Conservation (phyloP, 2,797 vertebrate genomes). For the Sebastes paucispinis region DNA sequence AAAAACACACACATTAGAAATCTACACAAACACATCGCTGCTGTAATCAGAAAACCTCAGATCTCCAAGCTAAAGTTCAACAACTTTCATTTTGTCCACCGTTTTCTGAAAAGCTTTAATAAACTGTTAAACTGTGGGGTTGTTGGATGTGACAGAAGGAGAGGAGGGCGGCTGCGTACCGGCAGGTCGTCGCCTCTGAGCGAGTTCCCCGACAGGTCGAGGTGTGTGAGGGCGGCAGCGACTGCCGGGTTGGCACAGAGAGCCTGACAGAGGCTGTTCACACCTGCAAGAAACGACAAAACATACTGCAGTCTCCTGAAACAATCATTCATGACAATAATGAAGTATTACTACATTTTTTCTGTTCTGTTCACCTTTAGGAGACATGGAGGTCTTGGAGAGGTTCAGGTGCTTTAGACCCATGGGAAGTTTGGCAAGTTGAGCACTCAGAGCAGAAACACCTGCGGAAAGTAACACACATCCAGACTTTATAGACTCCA, state of each 20-base stretch:
- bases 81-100: background rate
- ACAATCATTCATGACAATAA: rapidly evolving
- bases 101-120: no score
- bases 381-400: conserved; percentile 90
- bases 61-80: background rate
- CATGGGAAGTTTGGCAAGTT: conserved; percentile 91
- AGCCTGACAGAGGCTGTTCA: conserved; percentile 92
- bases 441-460: conserved; percentile 87
- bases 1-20: background rate
- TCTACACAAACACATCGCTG: background rate
- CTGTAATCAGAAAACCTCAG: background rate
- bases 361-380: conserved; percentile 85
- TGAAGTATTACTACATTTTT: rapidly evolving
- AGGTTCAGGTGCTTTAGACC: conserved; percentile 93
- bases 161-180: conserved; percentile 68
- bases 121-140: background rate
- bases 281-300: conserved; percentile 76
- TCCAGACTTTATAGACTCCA: rapidly evolving
- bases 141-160: background rate
- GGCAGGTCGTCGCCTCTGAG: conserved; percentile 92
- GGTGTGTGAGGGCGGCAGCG: conserved; percentile 82
- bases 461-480: conserved; percentile 73
- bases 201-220: conserved; percentile 92
- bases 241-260: conserved; percentile 87
- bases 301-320: rapidly evolving